These are phyloP conservation scores for Dynastes maya DNA, from an alignment of 2,888 invertebrate genomes.

Conservation along the genomic window DNA sequence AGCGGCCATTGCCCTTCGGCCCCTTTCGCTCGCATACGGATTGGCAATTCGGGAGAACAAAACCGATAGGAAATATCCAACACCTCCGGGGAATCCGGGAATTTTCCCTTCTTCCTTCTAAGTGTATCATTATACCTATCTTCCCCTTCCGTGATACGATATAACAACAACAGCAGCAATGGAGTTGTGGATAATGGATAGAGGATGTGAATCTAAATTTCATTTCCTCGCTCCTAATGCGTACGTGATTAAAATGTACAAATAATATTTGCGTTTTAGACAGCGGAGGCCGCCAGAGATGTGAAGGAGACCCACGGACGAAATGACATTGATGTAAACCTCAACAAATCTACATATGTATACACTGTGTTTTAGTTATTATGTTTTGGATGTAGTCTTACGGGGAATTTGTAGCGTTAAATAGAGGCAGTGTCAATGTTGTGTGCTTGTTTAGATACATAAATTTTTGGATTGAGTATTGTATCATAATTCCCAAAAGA, in stretches of 20 bases:
- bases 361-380: no score
- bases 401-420: no score
- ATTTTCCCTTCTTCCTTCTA: conserved; percentile 7
- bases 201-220: conserved; percentile 42
- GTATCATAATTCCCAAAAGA: no score
- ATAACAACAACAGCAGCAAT: conserved; percentile 6
- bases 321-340: conserved; percentile 1
- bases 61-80: conserved; percentile 39
- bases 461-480: no score
- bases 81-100: conserved; percentile 23
- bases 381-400: no score
- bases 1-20: neutral
- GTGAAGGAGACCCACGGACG: neutral
- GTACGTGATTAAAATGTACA: conserved; percentile 46
- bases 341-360: neutral
- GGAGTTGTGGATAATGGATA: conserved; percentile 27
- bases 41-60: conserved; percentile 43
- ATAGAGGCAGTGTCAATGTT: no score
- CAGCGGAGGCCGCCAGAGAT: neutral
- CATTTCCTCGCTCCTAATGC: conserved; percentile 42
- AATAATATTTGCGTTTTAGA: conserved; percentile 30
- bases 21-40: neutral
- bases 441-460: no score
- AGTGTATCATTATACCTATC: conserved; percentile 16
- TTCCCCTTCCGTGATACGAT: conserved; percentile 11